These are phyloP conservation scores for Drosophila ananassae DNA, from an alignment of 1,140 invertebrate genomes.

Conservation along the genomic window DNA sequence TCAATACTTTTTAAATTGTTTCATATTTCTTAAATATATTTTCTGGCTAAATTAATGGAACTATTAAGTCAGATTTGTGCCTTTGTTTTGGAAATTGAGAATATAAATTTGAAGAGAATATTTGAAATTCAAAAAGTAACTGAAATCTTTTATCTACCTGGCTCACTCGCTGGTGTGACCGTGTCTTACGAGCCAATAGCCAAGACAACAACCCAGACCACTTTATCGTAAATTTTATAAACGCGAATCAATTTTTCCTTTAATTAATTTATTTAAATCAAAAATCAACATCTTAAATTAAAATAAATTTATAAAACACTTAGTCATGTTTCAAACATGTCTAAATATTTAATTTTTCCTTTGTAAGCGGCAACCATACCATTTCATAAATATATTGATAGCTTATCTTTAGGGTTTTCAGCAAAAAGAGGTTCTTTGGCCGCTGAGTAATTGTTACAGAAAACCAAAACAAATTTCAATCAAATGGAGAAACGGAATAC, in stretches of 20 bases:
- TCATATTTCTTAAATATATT: background rate
- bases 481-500: conserved; percentile 57
- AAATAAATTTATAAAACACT: too few species aligned
- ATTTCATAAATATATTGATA: conserved; percentile 35
- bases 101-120: background rate
- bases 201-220: background rate
- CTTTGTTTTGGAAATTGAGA: too few species aligned
- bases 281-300: too few species aligned
- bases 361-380: conserved; percentile 5
- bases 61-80: too few species aligned
- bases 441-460: conserved; percentile 29
- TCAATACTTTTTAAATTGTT: background rate
- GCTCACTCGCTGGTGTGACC: background rate
- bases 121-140: background rate
- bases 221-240: conserved; percentile 6
- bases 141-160: background rate
- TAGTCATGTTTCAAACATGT: too few species aligned
- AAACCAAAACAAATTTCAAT: background rate
- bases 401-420: conserved; percentile 55
- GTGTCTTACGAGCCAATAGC: background rate
- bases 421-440: background rate
- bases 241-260: too few species aligned
- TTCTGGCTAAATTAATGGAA: background rate
- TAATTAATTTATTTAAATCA: too few species aligned
- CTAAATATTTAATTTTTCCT: background rate